Evolutionary conservation across 2,113 vertebrate genomes (phyloP), one percentile per base, ranked within the genome.

Genomic region (Paramormyrops kingsleyae): DNA sequence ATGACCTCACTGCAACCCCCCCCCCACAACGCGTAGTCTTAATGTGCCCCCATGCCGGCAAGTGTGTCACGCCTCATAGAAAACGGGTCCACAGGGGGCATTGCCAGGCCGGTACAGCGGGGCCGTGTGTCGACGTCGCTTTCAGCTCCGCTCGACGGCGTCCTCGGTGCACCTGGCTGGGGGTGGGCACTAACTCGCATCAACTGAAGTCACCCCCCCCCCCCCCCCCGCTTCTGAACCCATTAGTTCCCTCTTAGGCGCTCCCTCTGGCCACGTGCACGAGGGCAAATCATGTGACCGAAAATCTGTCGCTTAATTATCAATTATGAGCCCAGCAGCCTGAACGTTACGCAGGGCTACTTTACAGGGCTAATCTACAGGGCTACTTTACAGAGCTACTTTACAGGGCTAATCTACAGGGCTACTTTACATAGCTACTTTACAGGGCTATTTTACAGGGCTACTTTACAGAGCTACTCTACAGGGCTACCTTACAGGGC

Each of bases 241-340:
- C 3, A 19, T 62, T 7, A n/a, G 42, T 39, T 44, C 46, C 24
- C 19, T 50, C 49, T 13, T 0, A 47, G 10, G 24, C 24, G 5
- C 24, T 49, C 44, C 83, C 46, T 46, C 24, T 19, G 10, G 49
- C 46, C 5, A 5, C 2, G 1, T 39, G 17, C 74, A 31, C 12
- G 6, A 24, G 24, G 24, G 56, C 56, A 62, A 24, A 62, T 62
- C 56, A 24, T 24, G 97, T 97, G 96, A 97, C 97, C 91, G 91
- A 93, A 93, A 93, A 93, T 95, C 93, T 93, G 93, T 92, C 91
- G 88, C 92, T 93, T 97, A 96, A 96, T 95, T 96, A 96, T 95
- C 97, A 97, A 97, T 96, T 97, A 97, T 95, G 96, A 95, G 94
- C 90, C 89, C 95, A 95, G 94, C 94, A 95, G 94, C 12, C 50